Evolutionary conservation across 2,888 invertebrate species (phyloP).

Genomic region (Coenonympha glycerion): DNA sequence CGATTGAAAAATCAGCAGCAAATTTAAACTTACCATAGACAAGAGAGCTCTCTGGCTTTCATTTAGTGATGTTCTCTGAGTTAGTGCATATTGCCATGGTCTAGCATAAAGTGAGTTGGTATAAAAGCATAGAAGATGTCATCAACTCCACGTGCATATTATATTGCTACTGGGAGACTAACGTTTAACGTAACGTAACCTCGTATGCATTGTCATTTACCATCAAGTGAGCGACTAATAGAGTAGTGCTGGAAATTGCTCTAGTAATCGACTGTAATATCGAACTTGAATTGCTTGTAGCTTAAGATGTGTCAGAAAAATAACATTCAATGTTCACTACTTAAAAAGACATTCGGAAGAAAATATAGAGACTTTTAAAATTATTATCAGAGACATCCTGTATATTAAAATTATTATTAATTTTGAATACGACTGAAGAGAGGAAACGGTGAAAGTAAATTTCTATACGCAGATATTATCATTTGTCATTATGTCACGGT

Average conservation of each 20-base stretch:
- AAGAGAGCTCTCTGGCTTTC: too few species aligned
- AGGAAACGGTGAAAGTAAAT: slow-evolving; percentile 45
- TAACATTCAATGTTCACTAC: background rate
- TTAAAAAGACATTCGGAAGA: too few species aligned
- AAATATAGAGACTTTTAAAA: background rate
- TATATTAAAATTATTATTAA: background rate
- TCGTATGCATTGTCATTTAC: background rate
- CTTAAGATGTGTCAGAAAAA: background rate
- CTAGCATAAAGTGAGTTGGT: too few species aligned
- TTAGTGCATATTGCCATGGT: too few species aligned
- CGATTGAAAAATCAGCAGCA: too few species aligned
- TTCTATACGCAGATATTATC: slow-evolving; percentile 48
- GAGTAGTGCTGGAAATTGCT: background rate
- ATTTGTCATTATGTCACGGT: slow-evolving; percentile 23
- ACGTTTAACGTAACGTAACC: background rate
- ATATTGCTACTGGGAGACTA: too few species aligned
- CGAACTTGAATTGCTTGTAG: too few species aligned
- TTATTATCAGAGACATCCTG: background rate
- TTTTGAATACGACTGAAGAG: background rate
- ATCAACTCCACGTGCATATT: too few species aligned
- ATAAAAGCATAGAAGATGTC: too few species aligned
- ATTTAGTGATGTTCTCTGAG: too few species aligned
- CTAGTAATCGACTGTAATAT: background rate
- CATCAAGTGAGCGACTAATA: background rate
- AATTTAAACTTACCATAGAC: too few species aligned